A percentile compares a stretch with the other conserved stretches of the same genome.
phyloP scores from a whole-genome alignment of 2,797 vertebrate species.

The Crypturellus tataupa region DNA sequence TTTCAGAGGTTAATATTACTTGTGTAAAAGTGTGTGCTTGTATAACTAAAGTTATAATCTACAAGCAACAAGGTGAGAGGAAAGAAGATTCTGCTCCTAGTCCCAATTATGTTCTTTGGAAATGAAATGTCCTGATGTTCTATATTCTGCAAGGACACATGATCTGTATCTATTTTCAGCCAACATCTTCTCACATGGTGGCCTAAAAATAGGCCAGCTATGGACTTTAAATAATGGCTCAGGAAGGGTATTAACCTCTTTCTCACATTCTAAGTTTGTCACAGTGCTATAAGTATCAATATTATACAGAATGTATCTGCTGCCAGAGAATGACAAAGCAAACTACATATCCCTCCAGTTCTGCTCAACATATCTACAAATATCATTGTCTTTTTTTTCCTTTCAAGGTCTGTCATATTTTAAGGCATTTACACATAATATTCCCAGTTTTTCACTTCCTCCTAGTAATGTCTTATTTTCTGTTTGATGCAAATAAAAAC shows the following conservation, averaged over 20 bases:
- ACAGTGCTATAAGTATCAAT: constrained; percentile 58
- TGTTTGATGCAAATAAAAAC: background rate
- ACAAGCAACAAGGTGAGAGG: constrained; percentile 69
- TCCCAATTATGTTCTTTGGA: constrained; percentile 74
- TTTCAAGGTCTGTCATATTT: background rate
- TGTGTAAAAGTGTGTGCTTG: background rate
- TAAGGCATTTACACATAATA: background rate
- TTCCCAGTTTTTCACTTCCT: background rate
- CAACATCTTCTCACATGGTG: constrained; percentile 76
- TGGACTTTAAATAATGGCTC: constrained; percentile 82
- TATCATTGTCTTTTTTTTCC: background rate
- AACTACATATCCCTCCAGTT: background rate
- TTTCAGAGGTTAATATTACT: background rate
- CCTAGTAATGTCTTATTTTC: background rate
- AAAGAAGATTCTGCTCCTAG: constrained; percentile 65
- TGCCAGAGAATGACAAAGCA: constrained; percentile 39
- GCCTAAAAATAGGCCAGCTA: constrained; percentile 82
- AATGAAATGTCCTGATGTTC: constrained; percentile 80
- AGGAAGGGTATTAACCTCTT: constrained; percentile 81
- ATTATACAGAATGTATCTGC: constrained; percentile 14
- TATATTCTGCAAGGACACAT: constrained; percentile 80
- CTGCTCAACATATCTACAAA: background rate
- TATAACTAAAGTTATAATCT: constrained; percentile 43
- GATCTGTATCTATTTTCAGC: constrained; percentile 83
- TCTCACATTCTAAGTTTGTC: constrained; percentile 74